Evolutionary conservation across 37 sponge, comb jelly and placozoan species (phyloP).

Genomic region (Geodia barretti): DNA sequence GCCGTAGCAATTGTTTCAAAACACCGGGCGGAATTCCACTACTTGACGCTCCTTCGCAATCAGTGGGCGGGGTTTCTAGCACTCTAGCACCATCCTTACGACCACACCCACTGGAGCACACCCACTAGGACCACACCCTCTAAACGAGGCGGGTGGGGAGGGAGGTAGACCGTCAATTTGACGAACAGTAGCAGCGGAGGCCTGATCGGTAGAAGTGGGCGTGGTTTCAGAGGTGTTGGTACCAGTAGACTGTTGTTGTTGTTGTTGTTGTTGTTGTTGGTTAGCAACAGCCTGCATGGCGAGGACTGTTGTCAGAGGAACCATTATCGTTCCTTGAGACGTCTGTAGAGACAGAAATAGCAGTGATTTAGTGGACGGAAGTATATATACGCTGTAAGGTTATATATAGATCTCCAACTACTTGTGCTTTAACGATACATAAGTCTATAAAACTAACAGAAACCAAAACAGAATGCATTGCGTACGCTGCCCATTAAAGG

Average conservation of each 20-base stretch:
- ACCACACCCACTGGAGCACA: too few relatives aligned
- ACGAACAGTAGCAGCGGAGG: neutral
- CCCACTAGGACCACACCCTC: too few relatives aligned
- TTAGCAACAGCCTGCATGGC: neutral
- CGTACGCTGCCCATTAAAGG: too few relatives aligned
- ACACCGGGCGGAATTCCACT: neutral
- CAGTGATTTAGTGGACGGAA: too few relatives aligned
- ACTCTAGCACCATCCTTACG: too few relatives aligned
- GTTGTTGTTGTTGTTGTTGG: neutral
- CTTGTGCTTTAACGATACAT: too few relatives aligned
- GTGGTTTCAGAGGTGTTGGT: neutral
- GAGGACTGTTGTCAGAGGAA: constrained; percentile 21
- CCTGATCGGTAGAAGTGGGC: neutral
- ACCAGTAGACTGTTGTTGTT: constrained; percentile 7
- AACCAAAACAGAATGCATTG: too few relatives aligned
- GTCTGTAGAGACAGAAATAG: constrained; percentile 29
- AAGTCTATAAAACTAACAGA: too few relatives aligned
- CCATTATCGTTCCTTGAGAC: constrained; percentile 32
- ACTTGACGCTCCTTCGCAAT: too few relatives aligned
- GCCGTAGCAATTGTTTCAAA: neutral
- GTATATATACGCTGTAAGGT: too few relatives aligned
- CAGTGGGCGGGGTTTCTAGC: too few relatives aligned
- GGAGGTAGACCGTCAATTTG: constrained; percentile 8
- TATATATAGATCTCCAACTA: too few relatives aligned
- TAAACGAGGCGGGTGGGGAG: neutral